These are phyloP conservation scores for Tauraco erythrolophus DNA, from an alignment of 2,113 vertebrate species.

Conservation along the genomic window DNA sequence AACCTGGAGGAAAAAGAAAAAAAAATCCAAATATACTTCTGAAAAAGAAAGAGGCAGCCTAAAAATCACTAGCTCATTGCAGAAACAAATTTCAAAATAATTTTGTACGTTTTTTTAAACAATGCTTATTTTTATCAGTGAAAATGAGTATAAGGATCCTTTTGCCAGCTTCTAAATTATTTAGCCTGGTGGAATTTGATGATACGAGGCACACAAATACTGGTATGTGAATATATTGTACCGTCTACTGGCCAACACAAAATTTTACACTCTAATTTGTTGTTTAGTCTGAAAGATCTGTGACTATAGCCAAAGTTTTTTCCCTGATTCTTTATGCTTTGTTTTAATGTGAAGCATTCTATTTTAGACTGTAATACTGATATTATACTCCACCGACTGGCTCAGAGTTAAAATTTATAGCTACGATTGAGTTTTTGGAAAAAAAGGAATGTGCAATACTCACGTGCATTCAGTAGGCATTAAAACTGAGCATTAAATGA, in stretches of 20 bases:
- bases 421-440: neutral
- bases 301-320: neutral
- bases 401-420: accelerated
- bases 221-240: neutral
- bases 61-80: neutral
- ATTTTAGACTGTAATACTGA: neutral
- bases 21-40: neutral
- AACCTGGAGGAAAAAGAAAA: neutral
- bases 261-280: neutral
- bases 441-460: neutral
- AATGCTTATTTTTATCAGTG: neutral
- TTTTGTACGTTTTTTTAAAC: neutral
- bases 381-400: neutral
- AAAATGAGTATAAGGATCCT: neutral
- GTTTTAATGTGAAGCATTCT: neutral
- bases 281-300: neutral
- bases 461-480: neutral
- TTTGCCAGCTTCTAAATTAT: neutral
- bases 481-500: neutral
- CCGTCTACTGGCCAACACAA: neutral
- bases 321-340: neutral
- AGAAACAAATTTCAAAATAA: neutral
- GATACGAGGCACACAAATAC: neutral
- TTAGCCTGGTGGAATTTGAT: neutral
- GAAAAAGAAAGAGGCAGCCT: neutral